A percentile compares a stretch with the other conserved stretches of the same genome.
phyloP scores from a whole-genome alignment of 2,113 vertebrate species.

The Pterocles gutturalis region DNA sequence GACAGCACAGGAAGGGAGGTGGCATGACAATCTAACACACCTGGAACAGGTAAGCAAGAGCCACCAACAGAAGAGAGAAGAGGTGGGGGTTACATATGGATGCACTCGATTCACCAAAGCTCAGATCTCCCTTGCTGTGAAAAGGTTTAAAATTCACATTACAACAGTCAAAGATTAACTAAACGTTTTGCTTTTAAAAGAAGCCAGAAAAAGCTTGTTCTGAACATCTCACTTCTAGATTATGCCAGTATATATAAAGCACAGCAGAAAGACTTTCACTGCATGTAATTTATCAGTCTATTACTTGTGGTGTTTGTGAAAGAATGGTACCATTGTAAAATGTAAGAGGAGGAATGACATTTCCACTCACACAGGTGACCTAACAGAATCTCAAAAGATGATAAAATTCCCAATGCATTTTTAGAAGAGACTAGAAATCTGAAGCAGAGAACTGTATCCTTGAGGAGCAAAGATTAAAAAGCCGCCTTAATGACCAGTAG shows the following conservation, averaged over 20 bases:
- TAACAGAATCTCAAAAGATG: not conserved
- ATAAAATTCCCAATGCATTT: not conserved
- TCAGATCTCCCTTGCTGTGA: not conserved
- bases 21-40: not conserved
- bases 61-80: not conserved
- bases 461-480: not conserved
- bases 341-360: accelerated
- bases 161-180: not conserved
- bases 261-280: not conserved
- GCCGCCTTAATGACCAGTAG: not conserved
- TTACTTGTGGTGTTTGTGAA: not conserved
- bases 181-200: not conserved
- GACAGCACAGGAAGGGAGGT: not conserved
- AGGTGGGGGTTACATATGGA: not conserved
- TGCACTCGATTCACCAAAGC: not conserved
- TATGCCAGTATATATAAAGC: not conserved
- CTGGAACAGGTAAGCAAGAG: not conserved
- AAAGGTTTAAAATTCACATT: not conserved
- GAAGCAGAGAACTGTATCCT: not conserved
- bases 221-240: not conserved
- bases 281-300: not conserved
- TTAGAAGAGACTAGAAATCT: not conserved
- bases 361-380: not conserved
- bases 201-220: not conserved
- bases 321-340: not conserved